phyloP scores from a whole-genome alignment of 2,113 vertebrate species.

The Indri indri region DNA sequence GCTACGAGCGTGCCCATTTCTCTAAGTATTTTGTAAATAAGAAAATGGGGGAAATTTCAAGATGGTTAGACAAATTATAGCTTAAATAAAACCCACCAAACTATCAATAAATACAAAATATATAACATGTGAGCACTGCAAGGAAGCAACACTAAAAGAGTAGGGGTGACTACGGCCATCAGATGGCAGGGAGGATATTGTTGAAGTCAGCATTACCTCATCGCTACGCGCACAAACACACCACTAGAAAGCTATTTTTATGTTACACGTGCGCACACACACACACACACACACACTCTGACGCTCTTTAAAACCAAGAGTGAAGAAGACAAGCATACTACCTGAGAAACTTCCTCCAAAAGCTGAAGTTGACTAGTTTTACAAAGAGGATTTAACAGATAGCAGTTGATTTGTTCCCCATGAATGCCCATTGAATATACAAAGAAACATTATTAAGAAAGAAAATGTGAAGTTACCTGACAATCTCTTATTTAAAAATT shows the following conservation, averaged over 20 bases:
- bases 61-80: background rate
- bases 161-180: background rate
- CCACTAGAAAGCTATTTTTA: background rate
- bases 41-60: background rate
- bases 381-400: background rate
- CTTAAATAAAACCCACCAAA: background rate
- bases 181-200: accelerated
- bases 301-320: background rate
- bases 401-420: background rate
- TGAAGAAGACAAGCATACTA: background rate
- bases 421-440: background rate
- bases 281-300: too few species aligned
- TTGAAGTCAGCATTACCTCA: too few species aligned
- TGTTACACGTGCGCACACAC: background rate
- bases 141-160: background rate
- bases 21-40: slow-evolving; percentile 27
- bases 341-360: background rate
- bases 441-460: background rate
- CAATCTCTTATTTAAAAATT: slow-evolving; percentile 95
- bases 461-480: slow-evolving; percentile 87
- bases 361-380: background rate
- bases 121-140: accelerated
- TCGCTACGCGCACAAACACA: background rate
- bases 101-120: background rate
- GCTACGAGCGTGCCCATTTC: too few species aligned